Evolutionary conservation across 2,888 invertebrate species (phyloP).

Genomic region (Leucophenga maculata): DNA sequence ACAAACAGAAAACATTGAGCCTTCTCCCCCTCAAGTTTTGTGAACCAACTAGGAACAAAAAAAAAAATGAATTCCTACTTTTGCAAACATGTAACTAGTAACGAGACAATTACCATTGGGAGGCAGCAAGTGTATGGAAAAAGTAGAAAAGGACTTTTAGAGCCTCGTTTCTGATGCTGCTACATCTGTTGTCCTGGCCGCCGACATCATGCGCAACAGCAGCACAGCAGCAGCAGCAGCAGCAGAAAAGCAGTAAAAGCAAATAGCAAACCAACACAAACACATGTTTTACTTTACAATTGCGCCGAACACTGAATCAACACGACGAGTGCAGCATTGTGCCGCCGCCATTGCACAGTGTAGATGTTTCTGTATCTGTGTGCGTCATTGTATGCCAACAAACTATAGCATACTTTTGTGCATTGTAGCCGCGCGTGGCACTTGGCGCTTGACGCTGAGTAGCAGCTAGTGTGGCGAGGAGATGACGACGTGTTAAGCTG

Average conservation of each 20-base stretch:
- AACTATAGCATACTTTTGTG: background rate
- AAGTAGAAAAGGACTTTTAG: too few species aligned
- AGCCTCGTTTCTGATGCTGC: background rate
- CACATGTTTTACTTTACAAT: background rate
- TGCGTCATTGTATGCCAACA: background rate
- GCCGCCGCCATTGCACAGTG: background rate
- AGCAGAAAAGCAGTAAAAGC: background rate
- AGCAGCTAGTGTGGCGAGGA: conserved; percentile 28
- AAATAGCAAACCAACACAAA: conserved; percentile 6
- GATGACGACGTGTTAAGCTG: conserved; percentile 67
- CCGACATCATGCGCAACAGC: background rate
- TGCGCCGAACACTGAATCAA: background rate
- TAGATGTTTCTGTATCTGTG: background rate
- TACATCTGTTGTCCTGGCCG: background rate
- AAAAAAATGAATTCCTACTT: conserved; percentile 27
- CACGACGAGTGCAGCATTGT: background rate
- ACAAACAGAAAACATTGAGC: background rate
- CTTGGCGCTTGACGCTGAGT: background rate
- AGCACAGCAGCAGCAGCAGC: conserved; percentile 1
- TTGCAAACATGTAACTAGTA: conserved; percentile 60
- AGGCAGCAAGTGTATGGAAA: conserved; percentile 16
- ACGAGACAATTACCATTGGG: conserved; percentile 65
- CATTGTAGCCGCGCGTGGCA: conserved; percentile 1
- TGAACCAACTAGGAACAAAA: background rate
- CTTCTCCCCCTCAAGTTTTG: background rate